Evolutionary conservation across 2,797 vertebrate species (phyloP), one percentile per base, ranked within the genome.

Genomic region (Myiothlypis chrysogaster): DNA sequence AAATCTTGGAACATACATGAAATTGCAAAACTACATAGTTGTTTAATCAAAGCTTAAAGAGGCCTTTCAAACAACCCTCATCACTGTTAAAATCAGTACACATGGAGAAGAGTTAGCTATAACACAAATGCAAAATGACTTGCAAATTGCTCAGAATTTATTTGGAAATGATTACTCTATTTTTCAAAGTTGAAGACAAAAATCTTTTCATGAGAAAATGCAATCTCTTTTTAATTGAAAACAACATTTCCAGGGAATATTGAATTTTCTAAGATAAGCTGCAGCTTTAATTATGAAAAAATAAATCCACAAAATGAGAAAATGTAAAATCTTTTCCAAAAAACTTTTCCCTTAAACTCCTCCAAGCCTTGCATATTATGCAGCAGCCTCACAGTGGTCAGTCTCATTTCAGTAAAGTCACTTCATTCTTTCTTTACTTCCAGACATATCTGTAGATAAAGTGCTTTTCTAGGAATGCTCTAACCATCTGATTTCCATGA

Each of bases 371-470:
- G 98, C 98, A 98, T 98, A 97, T 97, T 97, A 98, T 98, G 98
- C 98, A 97, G 97, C 98, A 98, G 98, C 97, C 95, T 98, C 98
- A 98, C 97, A 98, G 98, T 98, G 98, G 98, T 98, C 98, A 98
- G 98, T 97, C 95, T 97, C 97, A 98, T 98, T 98, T 97, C 97
- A 96, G 72, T 97, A 97, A 97, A 97, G 97, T 97, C 97, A 97
- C 94, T 95, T 89, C 97, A 97, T 97, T 96, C 95, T 97, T 97
- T 97, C 97, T 97, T 98, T 97, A 95, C 85, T 97, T 97, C 77
- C 96, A 98, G 97, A 98, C 97, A 97, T 98, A 97, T 95, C 97
- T 98, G 97, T 98, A 98, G 97, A 98, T 94, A 95, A 98, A 98
- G 97, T 98, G 97, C 96, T 98, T 98, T 97, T 97, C 94, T 96